Base-by-base conservation (phyloP, 2,797 vertebrate genomes). In the Toxotes lorentzi region DNA sequence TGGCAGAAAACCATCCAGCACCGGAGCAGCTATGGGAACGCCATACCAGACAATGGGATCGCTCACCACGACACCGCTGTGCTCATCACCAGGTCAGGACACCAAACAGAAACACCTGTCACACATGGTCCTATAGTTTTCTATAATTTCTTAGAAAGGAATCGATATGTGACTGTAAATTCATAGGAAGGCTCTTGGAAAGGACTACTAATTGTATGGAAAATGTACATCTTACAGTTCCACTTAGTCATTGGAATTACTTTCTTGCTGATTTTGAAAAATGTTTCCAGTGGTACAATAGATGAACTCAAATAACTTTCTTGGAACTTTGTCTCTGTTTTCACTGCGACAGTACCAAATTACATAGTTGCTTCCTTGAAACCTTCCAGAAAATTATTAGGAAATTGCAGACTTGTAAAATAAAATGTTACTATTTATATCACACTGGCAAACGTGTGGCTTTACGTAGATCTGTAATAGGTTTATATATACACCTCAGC, bases 1-100 rank as follows among this genome's bases (percentile, higher is more conserved):
- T 99, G 98, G 98, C 98, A 99, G 95, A 99, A 99, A 90, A 97
- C 96, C 91, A 99, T 99, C 58, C 96, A 97, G 88, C 97, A 96
- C 91, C 96, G 96, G 66, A 97, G 95, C 6, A 96, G 97, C 88
- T 97, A 98, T 0, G 97, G 97, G 30, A 99, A 99, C 0, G 97
- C 98, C 83, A 98, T 99, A 82, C 97, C 98, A 0, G 98, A 99
- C 91, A 98, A 98, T 0, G 98, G 98, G 23, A 97, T 99, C 2
- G 98, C 98, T 85, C 96, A 98, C 92, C 98, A 99, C 0, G 98
- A 99, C 91, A 99, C 97, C 0, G 98, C 98, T 0, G 98, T 99
- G 75, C 97, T 99, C 30, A 97, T 99, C 92, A 99, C 98, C 54
- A 97, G 98, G 98, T 99, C 85, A 94, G 94, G 76, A 34, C 54